Evolutionary conservation across 2,888 invertebrate genomes (phyloP), one percentile per base, ranked within the genome.

Genomic region (Nomada lathburiana): DNA sequence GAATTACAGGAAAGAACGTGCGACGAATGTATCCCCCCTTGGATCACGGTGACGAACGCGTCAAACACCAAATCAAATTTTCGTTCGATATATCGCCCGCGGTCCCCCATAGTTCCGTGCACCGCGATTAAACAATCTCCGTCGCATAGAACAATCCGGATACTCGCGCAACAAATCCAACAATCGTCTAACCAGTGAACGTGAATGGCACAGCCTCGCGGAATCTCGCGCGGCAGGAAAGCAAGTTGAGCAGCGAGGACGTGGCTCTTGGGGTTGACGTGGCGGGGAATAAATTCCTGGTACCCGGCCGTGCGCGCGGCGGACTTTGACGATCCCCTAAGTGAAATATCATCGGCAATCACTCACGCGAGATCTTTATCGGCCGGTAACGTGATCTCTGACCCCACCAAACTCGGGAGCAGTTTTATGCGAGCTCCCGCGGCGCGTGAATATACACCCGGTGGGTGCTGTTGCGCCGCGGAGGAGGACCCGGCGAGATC

Each of bases 321-420:
- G 74, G 82, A 85, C 86, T 83, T 89, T 88, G 91, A 91, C 87
- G 84, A 86, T 87, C 82, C 86, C 81, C 80, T 86, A 90, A 92
- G 89, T 92, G 91, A 91, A 91, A 89, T 92, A 92, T 92, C 91
- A 92, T 90, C 86, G 86, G 73, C 76, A 86, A 90, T 89, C 89
- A 90, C 89, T 91, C 89, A 85, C 85, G 88, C 83, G 86, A 90
- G 90, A 93, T 92, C 78, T 76, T 88, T 88, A 91, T 92, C 89
- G 89, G 74, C 80, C 77, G 89, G 91, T 90, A 91, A 92, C 90
- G 89, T 89, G 91, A 92, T 91, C 91, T 86, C 77, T 91, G 91
- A 91, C 92, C 87, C 90, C 90, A 88, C 91, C 90, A 89, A 91
- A 91, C 90, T 90, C 89, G 90, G 91, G 90, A 90, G 91, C 91